A percentile compares a stretch with the other conserved stretches of the same genome.
Evolutionary conservation across 1,140 invertebrate genomes (phyloP).

Genomic region (Hylaeus anthracinus): DNA sequence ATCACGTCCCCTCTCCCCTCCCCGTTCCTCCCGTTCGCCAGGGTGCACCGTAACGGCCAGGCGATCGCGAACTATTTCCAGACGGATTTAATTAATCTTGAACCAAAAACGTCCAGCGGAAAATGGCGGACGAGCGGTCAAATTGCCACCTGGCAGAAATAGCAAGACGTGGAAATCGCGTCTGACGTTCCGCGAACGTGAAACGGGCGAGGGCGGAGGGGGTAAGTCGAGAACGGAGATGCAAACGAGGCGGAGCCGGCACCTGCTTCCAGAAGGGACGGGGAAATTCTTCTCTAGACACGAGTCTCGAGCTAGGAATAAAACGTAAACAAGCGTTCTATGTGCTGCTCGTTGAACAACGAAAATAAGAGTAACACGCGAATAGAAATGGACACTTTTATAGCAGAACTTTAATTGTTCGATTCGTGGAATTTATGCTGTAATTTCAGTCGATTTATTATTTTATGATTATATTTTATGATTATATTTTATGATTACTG

Average conservation of each 20-base stretch:
- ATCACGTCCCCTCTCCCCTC: background rate
- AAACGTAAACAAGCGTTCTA: too few relatives aligned
- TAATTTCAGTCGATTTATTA: too few relatives aligned
- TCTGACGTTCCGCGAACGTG: constrained; percentile 24
- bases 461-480: too few relatives aligned
- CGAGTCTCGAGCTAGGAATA: too few relatives aligned
- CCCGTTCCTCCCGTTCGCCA: background rate
- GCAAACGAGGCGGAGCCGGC: constrained; percentile 62
- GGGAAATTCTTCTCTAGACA: background rate
- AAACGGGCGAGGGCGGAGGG: background rate
- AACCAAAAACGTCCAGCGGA: constrained; percentile 72
- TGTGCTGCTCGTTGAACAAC: too few relatives aligned
- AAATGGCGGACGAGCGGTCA: constrained; percentile 65
- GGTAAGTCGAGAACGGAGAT: constrained; percentile 39
- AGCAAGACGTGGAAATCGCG: constrained; percentile 63
- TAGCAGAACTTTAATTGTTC: too few relatives aligned
- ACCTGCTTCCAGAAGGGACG: constrained; percentile 55
- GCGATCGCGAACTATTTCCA: constrained; percentile 71
- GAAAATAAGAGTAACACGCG: too few relatives aligned
- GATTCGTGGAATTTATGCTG: too few relatives aligned
- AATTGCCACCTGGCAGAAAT: constrained; percentile 77
- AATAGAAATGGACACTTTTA: too few relatives aligned
- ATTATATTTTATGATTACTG: too few relatives aligned
- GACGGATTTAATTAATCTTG: constrained; percentile 77
- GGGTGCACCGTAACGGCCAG: background rate